Percentiles rank a stretch among this genome's conserved stretches.
phyloP scores from a whole-genome alignment of 2,113 vertebrate genomes.

The Puma concolor region DNA sequence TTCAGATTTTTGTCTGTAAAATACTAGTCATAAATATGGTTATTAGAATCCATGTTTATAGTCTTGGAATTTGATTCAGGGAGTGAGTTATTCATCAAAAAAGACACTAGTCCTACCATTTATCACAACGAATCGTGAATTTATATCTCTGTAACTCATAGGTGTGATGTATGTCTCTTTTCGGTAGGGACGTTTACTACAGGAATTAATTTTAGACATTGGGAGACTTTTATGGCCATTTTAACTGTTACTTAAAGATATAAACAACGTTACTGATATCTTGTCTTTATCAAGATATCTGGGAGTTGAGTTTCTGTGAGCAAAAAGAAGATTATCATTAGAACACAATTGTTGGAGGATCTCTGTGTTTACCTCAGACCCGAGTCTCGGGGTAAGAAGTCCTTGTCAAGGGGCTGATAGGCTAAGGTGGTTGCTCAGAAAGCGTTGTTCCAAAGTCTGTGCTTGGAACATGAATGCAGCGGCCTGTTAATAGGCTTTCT shows the following conservation, averaged over 20 bases:
- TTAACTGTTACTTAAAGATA: constrained; percentile 30
- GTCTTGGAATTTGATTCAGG: constrained; percentile 53
- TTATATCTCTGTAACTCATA: constrained; percentile 61
- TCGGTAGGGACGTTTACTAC: constrained; percentile 37
- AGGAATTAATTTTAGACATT: constrained; percentile 66
- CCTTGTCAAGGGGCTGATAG: not conserved
- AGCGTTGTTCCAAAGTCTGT: not conserved
- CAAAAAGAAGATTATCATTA: not conserved
- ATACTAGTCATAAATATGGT: constrained; percentile 81
- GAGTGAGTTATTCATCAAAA: constrained; percentile 61
- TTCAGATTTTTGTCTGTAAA: constrained; percentile 85
- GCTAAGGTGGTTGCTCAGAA: not conserved
- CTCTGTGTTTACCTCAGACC: not conserved
- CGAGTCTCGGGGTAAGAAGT: not conserved
- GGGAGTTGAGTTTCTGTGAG: not conserved
- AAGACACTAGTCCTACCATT: not conserved
- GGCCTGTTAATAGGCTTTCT: not conserved
- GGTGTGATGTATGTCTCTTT: constrained; percentile 61
- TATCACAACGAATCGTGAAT: constrained; percentile 45
- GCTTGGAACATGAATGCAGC: not conserved
- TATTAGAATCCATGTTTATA: constrained; percentile 39
- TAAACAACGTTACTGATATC: constrained; percentile 34
- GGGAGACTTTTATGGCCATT: constrained; percentile 33
- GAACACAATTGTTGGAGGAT: not conserved
- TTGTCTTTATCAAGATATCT: not conserved